Evolutionary conservation across 1,140 invertebrate genomes (phyloP).

Genomic region (Limonius californicus): DNA sequence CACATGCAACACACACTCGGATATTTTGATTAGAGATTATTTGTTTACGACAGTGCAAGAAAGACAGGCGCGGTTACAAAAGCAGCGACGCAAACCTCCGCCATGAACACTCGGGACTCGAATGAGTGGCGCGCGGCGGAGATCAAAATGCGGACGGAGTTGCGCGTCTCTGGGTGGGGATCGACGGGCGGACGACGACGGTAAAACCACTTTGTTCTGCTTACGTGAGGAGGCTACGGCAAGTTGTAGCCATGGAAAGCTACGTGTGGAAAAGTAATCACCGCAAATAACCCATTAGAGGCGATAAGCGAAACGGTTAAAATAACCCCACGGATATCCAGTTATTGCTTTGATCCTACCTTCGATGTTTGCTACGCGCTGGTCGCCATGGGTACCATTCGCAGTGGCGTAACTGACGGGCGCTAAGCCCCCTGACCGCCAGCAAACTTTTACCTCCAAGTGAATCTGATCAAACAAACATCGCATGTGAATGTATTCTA

Average conservation of each 20-base stretch:
- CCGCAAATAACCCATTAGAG: no score
- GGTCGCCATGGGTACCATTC: no score
- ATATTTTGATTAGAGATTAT: neutral
- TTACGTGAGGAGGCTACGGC: neutral
- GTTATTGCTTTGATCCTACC: no score
- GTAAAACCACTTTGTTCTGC: constrained; percentile 15
- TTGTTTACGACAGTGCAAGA: neutral
- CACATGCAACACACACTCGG: neutral
- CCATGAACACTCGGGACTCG: neutral
- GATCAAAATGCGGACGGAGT: constrained; percentile 7
- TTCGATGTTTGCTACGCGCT: no score
- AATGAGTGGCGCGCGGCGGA: constrained; percentile 12
- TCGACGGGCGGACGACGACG: constrained; percentile 7
- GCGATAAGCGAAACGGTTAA: no score
- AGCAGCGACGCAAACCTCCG: neutral
- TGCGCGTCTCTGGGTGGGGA: constrained; percentile 1
- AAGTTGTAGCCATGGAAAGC: neutral
- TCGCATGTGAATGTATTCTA: no score
- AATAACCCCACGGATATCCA: no score
- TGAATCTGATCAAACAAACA: no score
- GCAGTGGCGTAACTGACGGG: no score
- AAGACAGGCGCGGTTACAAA: neutral
- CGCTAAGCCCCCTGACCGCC: no score
- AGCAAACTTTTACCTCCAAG: no score
- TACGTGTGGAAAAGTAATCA: no score